Base-by-base conservation (phyloP, 1,140 invertebrate species). In the Dolichoris vasculosae region DNA sequence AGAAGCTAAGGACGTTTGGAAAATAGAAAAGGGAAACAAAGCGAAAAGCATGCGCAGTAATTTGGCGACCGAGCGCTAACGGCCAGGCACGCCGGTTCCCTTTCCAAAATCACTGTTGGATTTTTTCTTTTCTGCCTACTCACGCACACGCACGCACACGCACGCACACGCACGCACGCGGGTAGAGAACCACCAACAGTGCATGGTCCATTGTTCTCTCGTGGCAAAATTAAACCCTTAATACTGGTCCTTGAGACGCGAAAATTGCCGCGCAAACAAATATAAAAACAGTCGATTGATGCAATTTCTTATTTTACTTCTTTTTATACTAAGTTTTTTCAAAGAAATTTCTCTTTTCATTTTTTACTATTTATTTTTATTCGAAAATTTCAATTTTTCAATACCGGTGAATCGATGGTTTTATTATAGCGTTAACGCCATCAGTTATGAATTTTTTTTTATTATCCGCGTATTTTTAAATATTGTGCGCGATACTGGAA, bases 61-160 rank as follows among this genome's bases (percentile, higher is more conserved):
- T 51, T 7, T 32, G 3, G 30, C 55, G 55, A 73, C 55, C 83
- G 51, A 84, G 81, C 73, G 87, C 83, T 89, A 89, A 89, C 88
- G 86, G 88, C 87, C 86, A 85, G 85, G 85, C 89, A 89, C 87
- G 88, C 89, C 86, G 88, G 84, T 86, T 90, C 87, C 88, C 88
- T 89, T 90, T 90, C 88, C 87, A 88, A 89, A 89, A 90, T 89
- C 89, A 86, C 86, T 89, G 85, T 87, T 77, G 51, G 78, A 30
- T 4, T 71, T 73, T 43, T 73, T 73, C 9, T 38, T 23, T 26
- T 38, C 43, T 40, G 0, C 55, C 3, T 17, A 55, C 23, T 2
- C 6, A 26, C 13, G 23, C 55, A 59, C 9, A 26, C 55, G 20
- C 7, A 51, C 7, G 48, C 26, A 26, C 26, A 59, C 20, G 26